Evolutionary conservation across 2,888 invertebrate species (phyloP), one percentile per base, ranked within the genome.

Genomic region (Sphinx pinastri): DNA sequence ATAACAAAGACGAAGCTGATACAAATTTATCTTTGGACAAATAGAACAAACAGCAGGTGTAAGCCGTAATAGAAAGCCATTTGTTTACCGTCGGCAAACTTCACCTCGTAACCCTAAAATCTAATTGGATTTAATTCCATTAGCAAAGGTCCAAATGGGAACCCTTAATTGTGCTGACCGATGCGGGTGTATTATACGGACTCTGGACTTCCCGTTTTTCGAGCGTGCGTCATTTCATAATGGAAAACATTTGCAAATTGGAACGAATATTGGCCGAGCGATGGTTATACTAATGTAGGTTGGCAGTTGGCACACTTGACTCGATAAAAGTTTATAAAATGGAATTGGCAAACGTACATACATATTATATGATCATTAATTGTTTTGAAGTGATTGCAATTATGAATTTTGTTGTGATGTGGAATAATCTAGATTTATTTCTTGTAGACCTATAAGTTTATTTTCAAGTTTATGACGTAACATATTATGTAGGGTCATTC

Each of bases 61-160:
- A 86, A 83, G 82, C 86, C 86, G 83, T 88, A 89, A 87, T 89
- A 85, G 86, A 87, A 85, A 85, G 83, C 88, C 88, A 92, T 92
- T 93, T 93, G 92, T 92, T 90, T 90, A 88, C 90, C 86, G 88
- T 85, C 85, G 87, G 88, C 87, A 90, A 92, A 92, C 88, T 91
- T 90, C 92, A 91, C 92, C 91, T 91, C 90, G 91, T 92, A 91
- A 91, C 92, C 90, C 90, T 92, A 89, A 92, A 92, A 92, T 92
- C 91, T 93, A 94, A 93, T 93, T 93, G 93, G 92, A 92, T 93
- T 92, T 91, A 92, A 93, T 93, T 93, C 93, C 93, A 94, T 94
- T 94, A 93, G 88, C 89, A 83, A 88, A 90, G 92, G 92, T 91
- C 91, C 90, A 91, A 92, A 91, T 90, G 90, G 91, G 88, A 81